These are phyloP conservation scores for Zygothrica quintamaculata DNA, from an alignment of 2,888 invertebrate genomes.

Conservation along the genomic window DNA sequence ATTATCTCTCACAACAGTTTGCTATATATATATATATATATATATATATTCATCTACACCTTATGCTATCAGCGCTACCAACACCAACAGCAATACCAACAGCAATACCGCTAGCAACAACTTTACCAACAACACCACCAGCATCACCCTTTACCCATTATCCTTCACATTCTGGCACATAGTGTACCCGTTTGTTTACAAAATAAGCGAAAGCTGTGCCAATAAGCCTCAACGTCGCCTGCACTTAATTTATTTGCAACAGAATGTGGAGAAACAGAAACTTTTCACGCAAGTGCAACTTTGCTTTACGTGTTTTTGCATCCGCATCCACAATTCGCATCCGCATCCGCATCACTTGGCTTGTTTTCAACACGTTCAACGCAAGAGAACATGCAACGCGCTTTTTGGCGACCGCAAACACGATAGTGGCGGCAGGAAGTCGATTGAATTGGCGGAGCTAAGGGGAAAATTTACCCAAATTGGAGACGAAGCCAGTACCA, in stretches of 20 bases:
- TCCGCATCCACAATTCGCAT: conserved; percentile 7
- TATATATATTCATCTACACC: too few species aligned
- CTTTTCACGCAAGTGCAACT: conserved; percentile 72
- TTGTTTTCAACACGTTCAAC: conserved; percentile 57
- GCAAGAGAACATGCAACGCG: conserved; percentile 44
- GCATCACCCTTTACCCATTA: too few species aligned
- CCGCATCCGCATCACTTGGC: conserved; percentile 58
- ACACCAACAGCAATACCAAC: too few species aligned
- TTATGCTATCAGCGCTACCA: too few species aligned
- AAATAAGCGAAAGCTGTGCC: conserved; percentile 70
- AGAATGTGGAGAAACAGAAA: conserved; percentile 61
- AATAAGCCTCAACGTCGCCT: conserved; percentile 75
- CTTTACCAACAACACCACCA: background rate
- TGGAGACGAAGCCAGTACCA: conserved; percentile 3
- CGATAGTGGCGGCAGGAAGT: conserved; percentile 45
- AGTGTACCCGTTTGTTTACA: conserved; percentile 56
- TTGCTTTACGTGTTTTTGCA: conserved; percentile 66
- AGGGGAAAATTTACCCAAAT: background rate
- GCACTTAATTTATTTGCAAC: conserved; percentile 76
- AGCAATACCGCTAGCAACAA: too few species aligned
- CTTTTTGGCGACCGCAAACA: conserved; percentile 69
- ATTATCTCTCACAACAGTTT: background rate
- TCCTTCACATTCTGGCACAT: background rate
- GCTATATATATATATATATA: too few species aligned
- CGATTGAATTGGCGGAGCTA: conserved; percentile 35